Evolutionary conservation across 1,140 invertebrate species (phyloP).

Genomic region (Neelides sp.): DNA sequence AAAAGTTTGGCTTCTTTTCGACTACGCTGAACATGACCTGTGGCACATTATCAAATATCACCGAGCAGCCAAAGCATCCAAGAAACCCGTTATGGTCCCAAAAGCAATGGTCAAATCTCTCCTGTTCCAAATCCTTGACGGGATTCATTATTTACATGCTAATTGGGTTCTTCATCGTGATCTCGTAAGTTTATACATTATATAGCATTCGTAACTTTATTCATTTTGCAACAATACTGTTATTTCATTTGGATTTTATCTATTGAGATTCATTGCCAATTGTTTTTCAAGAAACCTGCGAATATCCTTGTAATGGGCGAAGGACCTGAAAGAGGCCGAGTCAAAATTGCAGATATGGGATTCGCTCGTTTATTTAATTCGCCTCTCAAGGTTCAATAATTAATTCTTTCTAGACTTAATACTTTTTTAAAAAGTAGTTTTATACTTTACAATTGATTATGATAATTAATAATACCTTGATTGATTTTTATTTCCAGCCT

Average conservation of each 20-base stretch:
- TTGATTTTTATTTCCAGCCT: too few species aligned
- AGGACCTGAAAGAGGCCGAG: constrained; percentile 86
- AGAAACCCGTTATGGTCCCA: constrained; percentile 90
- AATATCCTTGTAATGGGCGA: constrained; percentile 99
- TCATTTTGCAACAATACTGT: too few species aligned
- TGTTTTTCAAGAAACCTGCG: constrained; percentile 74
- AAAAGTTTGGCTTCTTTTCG: constrained; percentile 96
- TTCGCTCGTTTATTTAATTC: constrained; percentile 99
- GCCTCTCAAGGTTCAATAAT: too few species aligned
- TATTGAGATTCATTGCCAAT: constrained; percentile 10
- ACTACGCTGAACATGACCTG: constrained; percentile 98
- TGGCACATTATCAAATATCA: constrained; percentile 99
- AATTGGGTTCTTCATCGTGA: constrained; percentile 99
- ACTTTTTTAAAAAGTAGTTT: too few species aligned
- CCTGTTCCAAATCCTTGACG: constrained; percentile 96
- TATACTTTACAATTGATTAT: too few species aligned
- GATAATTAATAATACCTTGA: too few species aligned
- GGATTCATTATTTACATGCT: constrained; percentile 97
- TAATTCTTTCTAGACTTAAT: too few species aligned
- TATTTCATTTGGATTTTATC: constrained; percentile 3
- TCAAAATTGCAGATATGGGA: constrained; percentile 99
- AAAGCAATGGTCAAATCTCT: constrained; percentile 97
- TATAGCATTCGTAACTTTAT: too few species aligned
- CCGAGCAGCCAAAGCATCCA: constrained; percentile 93
- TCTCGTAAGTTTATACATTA: constrained; percentile 56